These are phyloP conservation scores for Dicranocentrus wangi DNA, from an alignment of 2,888 invertebrate genomes.

Conservation along the genomic window DNA sequence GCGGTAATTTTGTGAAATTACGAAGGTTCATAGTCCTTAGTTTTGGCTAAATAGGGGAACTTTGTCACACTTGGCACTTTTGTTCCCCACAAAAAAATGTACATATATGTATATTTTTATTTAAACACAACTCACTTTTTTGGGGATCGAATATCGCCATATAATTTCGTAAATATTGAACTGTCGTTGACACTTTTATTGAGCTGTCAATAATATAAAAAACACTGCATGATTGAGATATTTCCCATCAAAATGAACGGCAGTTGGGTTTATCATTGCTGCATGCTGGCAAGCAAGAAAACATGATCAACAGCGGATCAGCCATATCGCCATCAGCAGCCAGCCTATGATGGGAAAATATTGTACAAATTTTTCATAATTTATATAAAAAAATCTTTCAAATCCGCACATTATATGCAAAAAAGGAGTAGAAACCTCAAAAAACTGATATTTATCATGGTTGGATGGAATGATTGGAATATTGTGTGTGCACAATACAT, in stretches of 20 bases:
- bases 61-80: too few relatives aligned
- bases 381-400: too few relatives aligned
- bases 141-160: too few relatives aligned
- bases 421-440: constrained; percentile 50
- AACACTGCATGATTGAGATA: too few relatives aligned
- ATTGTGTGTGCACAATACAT: constrained; percentile 14
- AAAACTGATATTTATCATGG: constrained; percentile 41
- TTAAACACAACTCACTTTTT: too few relatives aligned
- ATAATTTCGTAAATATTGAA: constrained; percentile 26
- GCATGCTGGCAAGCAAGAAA: too few relatives aligned
- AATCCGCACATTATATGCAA: constrained; percentile 24
- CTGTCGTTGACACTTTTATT: constrained; percentile 51
- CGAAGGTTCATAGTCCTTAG: constrained; percentile 39
- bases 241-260: constrained; percentile 34
- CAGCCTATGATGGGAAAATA: constrained; percentile 50
- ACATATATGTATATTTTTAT: too few relatives aligned
- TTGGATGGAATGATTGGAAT: constrained; percentile 32
- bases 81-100: too few relatives aligned
- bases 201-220: constrained; percentile 43
- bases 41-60: too few relatives aligned
- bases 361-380: constrained; percentile 24
- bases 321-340: too few relatives aligned
- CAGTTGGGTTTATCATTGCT: too few relatives aligned
- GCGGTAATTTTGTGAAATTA: constrained; percentile 27
- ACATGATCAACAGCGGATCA: too few relatives aligned